Base-by-base conservation (phyloP, 2,113 vertebrate genomes). In the Pachypanchax playfairii region DNA sequence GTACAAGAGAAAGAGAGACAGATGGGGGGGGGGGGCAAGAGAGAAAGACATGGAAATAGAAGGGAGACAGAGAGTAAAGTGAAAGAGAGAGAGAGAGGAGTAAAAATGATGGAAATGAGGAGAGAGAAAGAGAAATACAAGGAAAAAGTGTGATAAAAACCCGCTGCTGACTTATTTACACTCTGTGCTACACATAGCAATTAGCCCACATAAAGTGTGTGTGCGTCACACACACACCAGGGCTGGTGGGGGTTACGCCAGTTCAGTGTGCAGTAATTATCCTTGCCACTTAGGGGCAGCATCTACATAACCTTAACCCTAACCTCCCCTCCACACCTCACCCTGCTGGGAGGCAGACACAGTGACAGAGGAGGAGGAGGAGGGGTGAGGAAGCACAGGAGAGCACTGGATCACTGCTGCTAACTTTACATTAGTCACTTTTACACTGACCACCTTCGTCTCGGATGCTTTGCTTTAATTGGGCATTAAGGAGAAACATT, bases 201-300 rank as follows among this genome's bases (percentile, higher is more conserved):
- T 86, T 86, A 87, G 83, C 82, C 77, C 78, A 60, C 60, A 71
- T 70, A 69, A 75, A 66, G 46, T 47, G 51, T 38, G 55, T 11
- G 65, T 67, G 64, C 22, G 51, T 68, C 46, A 24, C 41, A 20
- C 54, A 56, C 35, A 38, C 54, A 54, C 57, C 10, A 10, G 38
- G 50, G 38, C 17, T 10, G 2, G 29, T 49, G 18, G 64, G 47
- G 85, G 84, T 84, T 82, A 84, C 10, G n/a, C 49, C 54, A 62
- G 82, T 85, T 80, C 71, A 87, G 48, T 39, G 33, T 90, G 89
- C 61, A 90, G 87, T 90, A 86, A 87, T 82, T 87, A 77, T 70
- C 79, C 75, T 73, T 84, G 74, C 89, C 89, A 89, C 89, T 87
- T 88, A 87, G 87, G 83, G 89, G 89, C 89, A 89, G 89, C 82